Evolutionary conservation across 2,888 invertebrate genomes (phyloP).

Genomic region (Hypomecis punctinalis): DNA sequence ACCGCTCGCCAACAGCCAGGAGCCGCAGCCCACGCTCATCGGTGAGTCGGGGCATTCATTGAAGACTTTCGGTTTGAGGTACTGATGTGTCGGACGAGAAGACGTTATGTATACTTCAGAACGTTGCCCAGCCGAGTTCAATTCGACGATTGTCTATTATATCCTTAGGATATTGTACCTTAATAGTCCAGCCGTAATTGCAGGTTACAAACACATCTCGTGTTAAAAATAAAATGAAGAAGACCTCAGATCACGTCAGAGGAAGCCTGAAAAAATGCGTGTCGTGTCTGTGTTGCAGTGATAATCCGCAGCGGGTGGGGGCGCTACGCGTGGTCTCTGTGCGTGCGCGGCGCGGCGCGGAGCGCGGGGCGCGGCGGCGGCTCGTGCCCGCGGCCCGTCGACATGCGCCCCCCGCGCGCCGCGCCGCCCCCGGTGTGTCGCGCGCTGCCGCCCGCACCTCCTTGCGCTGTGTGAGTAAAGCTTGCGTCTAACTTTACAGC

Average conservation of each 20-base stretch:
- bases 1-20: constrained; percentile 95
- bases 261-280: not conserved
- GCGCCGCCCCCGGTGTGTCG: constrained; percentile 60
- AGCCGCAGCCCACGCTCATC: constrained; percentile 96
- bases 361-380: constrained; percentile 88
- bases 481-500: too few species aligned
- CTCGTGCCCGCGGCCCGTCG: constrained; percentile 72
- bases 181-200: too few species aligned
- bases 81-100: too few species aligned
- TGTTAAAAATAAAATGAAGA: too few species aligned
- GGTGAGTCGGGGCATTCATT: constrained; percentile 61
- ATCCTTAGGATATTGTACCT: too few species aligned
- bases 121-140: not conserved
- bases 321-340: constrained; percentile 97
- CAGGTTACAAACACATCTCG: too few species aligned
- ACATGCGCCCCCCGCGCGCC: constrained; percentile 68
- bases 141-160: too few species aligned
- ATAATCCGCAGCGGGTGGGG: constrained; percentile 97
- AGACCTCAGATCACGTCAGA: not conserved
- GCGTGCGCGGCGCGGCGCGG: constrained; percentile 93
- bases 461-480: constrained; percentile 18
- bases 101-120: too few species aligned
- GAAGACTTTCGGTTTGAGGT: too few species aligned
- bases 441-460: constrained; percentile 86
- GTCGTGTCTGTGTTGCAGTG: constrained; percentile 75